Percentiles rank a stretch among this genome's conserved stretches.
phyloP scores from a whole-genome alignment of 2,113 vertebrate genomes.

The Tenrec ecaudatus region DNA sequence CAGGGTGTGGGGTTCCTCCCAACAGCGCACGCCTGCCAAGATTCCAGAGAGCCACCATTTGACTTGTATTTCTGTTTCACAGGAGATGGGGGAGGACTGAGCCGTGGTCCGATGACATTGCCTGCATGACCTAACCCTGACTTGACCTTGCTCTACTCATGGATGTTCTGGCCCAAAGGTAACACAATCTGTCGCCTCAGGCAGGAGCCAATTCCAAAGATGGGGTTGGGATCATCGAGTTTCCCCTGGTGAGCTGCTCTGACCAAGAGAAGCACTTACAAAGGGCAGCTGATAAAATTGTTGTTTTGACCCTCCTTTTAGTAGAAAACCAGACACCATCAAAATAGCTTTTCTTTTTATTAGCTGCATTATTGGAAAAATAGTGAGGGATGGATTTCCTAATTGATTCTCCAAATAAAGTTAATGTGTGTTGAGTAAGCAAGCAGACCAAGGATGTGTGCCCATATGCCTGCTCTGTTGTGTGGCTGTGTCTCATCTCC shows the following conservation, averaged over 20 bases:
- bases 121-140: constrained; percentile 73
- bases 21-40: neutral
- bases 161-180: constrained; percentile 59
- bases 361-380: constrained; percentile 77
- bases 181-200: constrained; percentile 66
- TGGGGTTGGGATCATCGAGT: constrained; percentile 79
- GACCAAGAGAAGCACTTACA: constrained; percentile 83
- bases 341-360: constrained; percentile 78
- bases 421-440: constrained; percentile 22
- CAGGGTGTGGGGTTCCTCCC: neutral
- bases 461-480: no score
- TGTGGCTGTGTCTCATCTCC: neutral
- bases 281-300: constrained; percentile 85
- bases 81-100: neutral
- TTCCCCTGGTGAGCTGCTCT: constrained; percentile 74
- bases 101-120: constrained; percentile 59
- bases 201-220: constrained; percentile 74
- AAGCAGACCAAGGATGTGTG: neutral
- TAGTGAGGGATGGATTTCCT: constrained; percentile 59
- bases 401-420: constrained; percentile 76
- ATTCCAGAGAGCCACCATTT: neutral
- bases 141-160: constrained; percentile 79
- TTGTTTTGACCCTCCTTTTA: constrained; percentile 82
- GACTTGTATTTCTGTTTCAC: neutral
- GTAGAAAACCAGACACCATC: constrained; percentile 75